A percentile compares a stretch with the other conserved stretches of the same genome.
These are phyloP conservation scores for Parasteatoda lunata DNA, from an alignment of 2,888 invertebrate species.

Conservation along the genomic window DNA sequence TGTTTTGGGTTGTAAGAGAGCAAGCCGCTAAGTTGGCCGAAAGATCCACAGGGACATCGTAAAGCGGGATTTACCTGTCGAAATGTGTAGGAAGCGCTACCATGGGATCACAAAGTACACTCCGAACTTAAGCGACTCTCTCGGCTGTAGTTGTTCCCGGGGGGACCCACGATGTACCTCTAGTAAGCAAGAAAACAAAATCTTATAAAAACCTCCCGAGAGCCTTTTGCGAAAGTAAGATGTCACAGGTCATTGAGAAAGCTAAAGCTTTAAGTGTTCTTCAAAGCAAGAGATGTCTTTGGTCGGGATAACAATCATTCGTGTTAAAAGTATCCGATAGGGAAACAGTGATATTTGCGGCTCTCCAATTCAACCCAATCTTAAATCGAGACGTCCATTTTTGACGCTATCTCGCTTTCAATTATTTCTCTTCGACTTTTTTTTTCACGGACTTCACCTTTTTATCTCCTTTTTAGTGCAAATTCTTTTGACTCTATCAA, in stretches of 20 bases:
- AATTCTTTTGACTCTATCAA: conserved; percentile 15
- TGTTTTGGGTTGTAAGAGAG: conserved; percentile 52
- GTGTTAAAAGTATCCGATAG: conserved; percentile 56
- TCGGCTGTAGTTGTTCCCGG: conserved; percentile 29
- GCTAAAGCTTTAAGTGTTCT: conserved; percentile 64
- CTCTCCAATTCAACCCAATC: conserved; percentile 41
- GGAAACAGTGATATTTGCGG: conserved; percentile 52
- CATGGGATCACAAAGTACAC: conserved; percentile 55
- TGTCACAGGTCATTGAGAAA: conserved; percentile 67
- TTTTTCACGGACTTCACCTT: conserved; percentile 12
- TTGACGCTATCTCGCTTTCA: conserved; percentile 36
- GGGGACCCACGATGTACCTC: conserved; percentile 27
- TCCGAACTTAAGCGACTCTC: conserved; percentile 57
- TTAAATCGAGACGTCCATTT: conserved; percentile 25
- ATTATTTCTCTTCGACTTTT: conserved; percentile 37
- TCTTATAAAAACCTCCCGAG: conserved; percentile 65
- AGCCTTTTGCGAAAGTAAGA: conserved; percentile 58
- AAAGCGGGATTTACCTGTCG: conserved; percentile 67
- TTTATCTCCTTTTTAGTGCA: conserved; percentile 4
- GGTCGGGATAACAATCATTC: conserved; percentile 60
- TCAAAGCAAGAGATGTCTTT: conserved; percentile 33
- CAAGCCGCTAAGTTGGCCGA: conserved; percentile 66
- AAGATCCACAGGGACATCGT: conserved; percentile 63
- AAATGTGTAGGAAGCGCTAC: conserved; percentile 46
- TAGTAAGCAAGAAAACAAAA: conserved; percentile 65